These are phyloP conservation scores for Aleiodes alternator DNA, from an alignment of 2,888 invertebrate species.

Conservation along the genomic window DNA sequence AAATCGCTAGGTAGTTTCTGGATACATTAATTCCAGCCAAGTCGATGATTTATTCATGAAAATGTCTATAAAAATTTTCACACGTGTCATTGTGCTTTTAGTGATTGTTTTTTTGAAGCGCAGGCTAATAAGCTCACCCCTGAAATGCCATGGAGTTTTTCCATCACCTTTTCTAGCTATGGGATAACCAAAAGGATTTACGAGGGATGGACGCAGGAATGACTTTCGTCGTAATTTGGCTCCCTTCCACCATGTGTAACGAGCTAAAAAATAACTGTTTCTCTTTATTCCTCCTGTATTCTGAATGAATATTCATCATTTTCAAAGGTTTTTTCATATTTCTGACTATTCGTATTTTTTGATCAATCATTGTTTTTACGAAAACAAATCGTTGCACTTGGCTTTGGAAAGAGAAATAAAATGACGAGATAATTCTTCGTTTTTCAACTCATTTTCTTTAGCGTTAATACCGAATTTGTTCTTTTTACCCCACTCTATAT, in stretches of 20 bases:
- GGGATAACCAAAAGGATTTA: constrained; percentile 64
- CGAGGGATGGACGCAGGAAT: constrained; percentile 60
- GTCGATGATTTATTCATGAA: not conserved
- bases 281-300: not conserved
- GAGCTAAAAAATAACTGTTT: constrained; percentile 68
- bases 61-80: not conserved
- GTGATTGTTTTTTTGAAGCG: constrained; percentile 56
- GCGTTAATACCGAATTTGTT: too few species aligned
- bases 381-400: too few species aligned
- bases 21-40: too few species aligned
- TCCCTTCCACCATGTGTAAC: constrained; percentile 72
- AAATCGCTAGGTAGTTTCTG: too few species aligned
- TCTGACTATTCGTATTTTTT: too few species aligned
- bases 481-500: too few species aligned
- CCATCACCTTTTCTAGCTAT: constrained; percentile 69
- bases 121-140: constrained; percentile 67
- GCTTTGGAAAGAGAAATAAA: too few species aligned
- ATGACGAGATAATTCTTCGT: too few species aligned
- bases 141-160: constrained; percentile 66
- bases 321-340: not conserved
- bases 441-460: too few species aligned
- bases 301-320: not conserved
- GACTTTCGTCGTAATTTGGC: constrained; percentile 61
- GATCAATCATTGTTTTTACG: too few species aligned
- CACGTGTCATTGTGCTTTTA: not conserved